Base-by-base conservation (phyloP, 2,113 vertebrate genomes). In the Paramisgurnus dabryanus region DNA sequence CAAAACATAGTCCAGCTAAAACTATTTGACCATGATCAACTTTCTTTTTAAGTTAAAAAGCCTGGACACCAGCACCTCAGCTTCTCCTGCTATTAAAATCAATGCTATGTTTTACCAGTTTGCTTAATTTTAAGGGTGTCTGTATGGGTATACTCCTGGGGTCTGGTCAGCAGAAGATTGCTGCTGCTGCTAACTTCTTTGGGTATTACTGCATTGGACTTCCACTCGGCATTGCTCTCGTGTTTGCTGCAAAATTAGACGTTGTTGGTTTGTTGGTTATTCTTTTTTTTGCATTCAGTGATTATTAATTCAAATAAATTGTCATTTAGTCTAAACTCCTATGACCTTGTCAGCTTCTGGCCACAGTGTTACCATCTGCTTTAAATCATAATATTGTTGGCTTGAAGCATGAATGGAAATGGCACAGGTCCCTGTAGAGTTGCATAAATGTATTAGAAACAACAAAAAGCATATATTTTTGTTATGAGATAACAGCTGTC, bases 121-220 rank as follows among this genome's bases (percentile, higher is more conserved):
- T 55, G 45, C 12, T 43, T 68, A 50, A 7, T 63, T 63, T 34
- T 4, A 87, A 97, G 95, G 91, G 92, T 0, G 83, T 94, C 68
- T 90, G 86, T 22, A 83, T 86, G 0, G 95, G 95, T 50, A 87
- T 97, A 81, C 89, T 96, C 72, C 86, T 95, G 83, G 96, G 95
- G 3, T 82, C 92, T 0, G 95, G 96, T 39, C 94, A 91, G 88
- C 95, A 97, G 90, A 95, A 93, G 84, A 93, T 97, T 0, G 94
- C 95, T 1, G 96, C 96, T 47, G 82, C 95, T 47, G 87, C 91
- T 61, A 95, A 96, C 0, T 82, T 93, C 0, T 1, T 95, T 10
- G 84, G 89, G 78, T 97, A 95, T 86, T 96, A 98, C 0, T 75
- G 87, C 4, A 79, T 95, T 1, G 93, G 94, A 13, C 87, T 96